Conservation (phyloP, 2,797 vertebrate genomes). For the Eulemur coronatus region DNA sequence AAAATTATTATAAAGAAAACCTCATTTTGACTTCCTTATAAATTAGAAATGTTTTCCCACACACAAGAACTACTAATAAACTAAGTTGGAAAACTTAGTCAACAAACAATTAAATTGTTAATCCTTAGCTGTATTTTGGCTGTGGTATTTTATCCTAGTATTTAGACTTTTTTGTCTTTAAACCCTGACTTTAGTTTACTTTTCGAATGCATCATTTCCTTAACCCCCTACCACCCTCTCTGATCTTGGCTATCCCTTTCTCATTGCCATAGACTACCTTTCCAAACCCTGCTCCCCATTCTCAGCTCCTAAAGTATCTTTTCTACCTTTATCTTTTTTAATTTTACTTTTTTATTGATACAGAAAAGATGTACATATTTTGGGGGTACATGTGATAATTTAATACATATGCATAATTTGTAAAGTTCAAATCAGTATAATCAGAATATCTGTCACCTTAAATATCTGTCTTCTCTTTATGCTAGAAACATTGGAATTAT, state of each 20-base stretch:
- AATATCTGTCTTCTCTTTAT: neutral
- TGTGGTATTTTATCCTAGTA: neutral
- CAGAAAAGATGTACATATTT: neutral
- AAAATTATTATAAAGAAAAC: constrained; percentile 23
- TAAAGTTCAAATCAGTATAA: neutral
- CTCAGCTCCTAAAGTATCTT: neutral
- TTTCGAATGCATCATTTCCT: neutral
- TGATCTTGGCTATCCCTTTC: neutral
- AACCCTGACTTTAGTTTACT: neutral
- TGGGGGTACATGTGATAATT: neutral
- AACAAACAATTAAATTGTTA: neutral
- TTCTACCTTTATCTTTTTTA: neutral
- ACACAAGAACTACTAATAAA: neutral
- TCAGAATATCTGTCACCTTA: neutral
- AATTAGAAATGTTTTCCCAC: neutral
- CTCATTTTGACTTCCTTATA: neutral
- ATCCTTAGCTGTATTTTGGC: neutral
- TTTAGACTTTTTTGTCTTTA: neutral
- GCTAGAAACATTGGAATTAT: neutral
- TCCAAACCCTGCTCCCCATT: neutral
- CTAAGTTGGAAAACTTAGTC: constrained; percentile 16
- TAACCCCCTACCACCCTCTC: neutral
- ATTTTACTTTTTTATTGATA: neutral
- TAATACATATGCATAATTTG: neutral
- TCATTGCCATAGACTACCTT: neutral